Base-by-base conservation (phyloP, 2,113 vertebrate species). In the Phasianus colchicus region DNA sequence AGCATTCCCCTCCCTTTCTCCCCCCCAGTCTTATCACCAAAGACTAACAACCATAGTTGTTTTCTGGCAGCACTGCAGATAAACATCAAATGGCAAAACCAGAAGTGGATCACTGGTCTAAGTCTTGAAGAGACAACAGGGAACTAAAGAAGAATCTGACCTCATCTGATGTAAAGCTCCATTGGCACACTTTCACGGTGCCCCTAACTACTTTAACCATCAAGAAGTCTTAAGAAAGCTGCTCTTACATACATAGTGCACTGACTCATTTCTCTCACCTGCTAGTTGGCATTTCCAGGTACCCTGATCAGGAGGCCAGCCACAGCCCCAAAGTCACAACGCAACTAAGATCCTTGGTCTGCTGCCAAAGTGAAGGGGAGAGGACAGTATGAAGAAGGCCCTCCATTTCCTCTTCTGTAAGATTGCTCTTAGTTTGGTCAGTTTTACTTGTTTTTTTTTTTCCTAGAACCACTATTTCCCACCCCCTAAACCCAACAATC, bases 401-500 rank as follows among this genome's bases (percentile, higher is more conserved):
- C 36, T 73, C 63, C 17, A 3, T 14, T 38, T 70, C 71, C 63
- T 75, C 40, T 73, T 27, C 64, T 88, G 6, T 15, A 58, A 48
- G 66, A 38, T 6, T 58, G 60, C 48, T 87, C 88, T 81, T 92
- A 34, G 74, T 65, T 58, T 43, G 48, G 70, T 81, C 69, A 40
- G 38, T 73, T 92, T 89, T 92, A 82, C 54, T 57, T 65, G n/a
- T 57, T 81, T 87, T 57, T 36, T 57, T 36, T 81, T 87, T 69
- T 76, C 86, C 78, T 60, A 86, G 45, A 88, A 71, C 32, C 9
- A 10, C 7, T 54, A 74, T 32, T n/a, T 18, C 65, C 84, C 12
- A 8, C 8, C 19, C 65, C 72, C 36, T 18, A 21, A 86, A 54
- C 16, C 32, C 57, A 87, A 71, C 5, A 0, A 69, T 47, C 91